Percentiles rank a stretch among this genome's conserved stretches.
These are phyloP conservation scores for Atta colombica DNA, from an alignment of 1,140 invertebrate genomes.

Conservation along the genomic window DNA sequence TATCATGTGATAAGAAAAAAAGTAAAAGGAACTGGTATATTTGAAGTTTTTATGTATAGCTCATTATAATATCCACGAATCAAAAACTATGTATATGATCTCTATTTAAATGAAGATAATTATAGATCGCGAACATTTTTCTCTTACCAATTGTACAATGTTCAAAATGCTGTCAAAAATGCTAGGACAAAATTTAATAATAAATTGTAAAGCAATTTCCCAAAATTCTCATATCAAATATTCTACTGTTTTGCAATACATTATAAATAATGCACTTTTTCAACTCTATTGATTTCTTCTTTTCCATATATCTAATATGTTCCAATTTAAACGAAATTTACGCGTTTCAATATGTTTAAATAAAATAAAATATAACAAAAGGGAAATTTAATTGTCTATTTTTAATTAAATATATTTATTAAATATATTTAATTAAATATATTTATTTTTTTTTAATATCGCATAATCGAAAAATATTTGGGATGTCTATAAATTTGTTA, in stretches of 20 bases:
- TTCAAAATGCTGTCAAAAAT: not conserved
- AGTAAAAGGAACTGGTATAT: not conserved
- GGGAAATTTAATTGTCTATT: not conserved
- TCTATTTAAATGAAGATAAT: not conserved
- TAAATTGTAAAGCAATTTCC: conserved; percentile 16
- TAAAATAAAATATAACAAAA: too few species aligned
- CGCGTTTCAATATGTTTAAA: not conserved
- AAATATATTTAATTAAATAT: not conserved
- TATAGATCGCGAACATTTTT: conserved; percentile 2
- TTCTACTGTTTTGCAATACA: not conserved
- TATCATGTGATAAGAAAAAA: not conserved
- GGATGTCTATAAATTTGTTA: not conserved
- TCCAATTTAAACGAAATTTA: not conserved
- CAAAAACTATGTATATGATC: not conserved
- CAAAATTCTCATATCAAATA: not conserved
- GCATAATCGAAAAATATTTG: not conserved
- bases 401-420: not conserved
- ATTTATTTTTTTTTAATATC: not conserved
- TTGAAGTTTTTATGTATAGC: not conserved
- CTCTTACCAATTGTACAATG: not conserved
- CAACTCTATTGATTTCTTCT: not conserved
- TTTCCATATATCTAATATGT: not conserved
- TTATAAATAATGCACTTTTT: conserved; percentile 10
- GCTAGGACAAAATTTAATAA: not conserved
- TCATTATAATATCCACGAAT: conserved; percentile 34